phyloP scores from a whole-genome alignment of 2,888 invertebrate genomes.

The Plemyria rubiginata region DNA sequence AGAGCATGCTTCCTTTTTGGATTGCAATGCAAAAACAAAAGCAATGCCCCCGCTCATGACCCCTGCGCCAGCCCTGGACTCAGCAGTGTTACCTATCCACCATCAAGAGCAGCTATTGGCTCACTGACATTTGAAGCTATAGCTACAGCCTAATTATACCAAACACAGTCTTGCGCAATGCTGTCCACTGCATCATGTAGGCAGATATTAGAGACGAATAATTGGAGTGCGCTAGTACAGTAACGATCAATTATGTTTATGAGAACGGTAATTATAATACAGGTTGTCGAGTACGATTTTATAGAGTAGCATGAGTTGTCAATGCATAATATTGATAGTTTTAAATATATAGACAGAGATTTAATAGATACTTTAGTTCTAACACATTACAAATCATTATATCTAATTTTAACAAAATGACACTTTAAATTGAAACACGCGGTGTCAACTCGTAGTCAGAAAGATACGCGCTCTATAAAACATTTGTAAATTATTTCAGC shows the following conservation, averaged over 20 bases:
- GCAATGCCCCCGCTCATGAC: too few relatives aligned
- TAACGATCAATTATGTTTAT: constrained; percentile 58
- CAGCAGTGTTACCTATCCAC: constrained; percentile 1
- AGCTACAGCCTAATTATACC: constrained; percentile 57
- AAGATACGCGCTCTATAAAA: too few relatives aligned
- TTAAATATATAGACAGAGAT: neutral
- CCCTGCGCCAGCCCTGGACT: neutral
- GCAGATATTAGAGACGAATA: constrained; percentile 54
- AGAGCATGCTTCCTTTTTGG: too few relatives aligned
- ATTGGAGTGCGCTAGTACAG: constrained; percentile 50
- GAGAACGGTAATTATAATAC: constrained; percentile 56
- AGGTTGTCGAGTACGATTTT: constrained; percentile 46
- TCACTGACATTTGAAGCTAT: constrained; percentile 61
- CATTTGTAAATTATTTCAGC: too few relatives aligned
- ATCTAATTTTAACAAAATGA: neutral
- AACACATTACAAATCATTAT: too few relatives aligned
- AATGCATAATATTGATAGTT: constrained; percentile 18
- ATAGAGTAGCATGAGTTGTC: constrained; percentile 35
- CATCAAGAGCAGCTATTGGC: constrained; percentile 53
- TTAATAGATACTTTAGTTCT: too few relatives aligned
- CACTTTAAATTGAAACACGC: neutral
- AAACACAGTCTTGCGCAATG: constrained; percentile 53
- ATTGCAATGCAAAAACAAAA: too few relatives aligned
- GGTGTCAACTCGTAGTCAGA: too few relatives aligned
- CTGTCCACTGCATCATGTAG: constrained; percentile 53